Conservation (phyloP, 2,113 vertebrate genomes). For the Cariama cristata region DNA sequence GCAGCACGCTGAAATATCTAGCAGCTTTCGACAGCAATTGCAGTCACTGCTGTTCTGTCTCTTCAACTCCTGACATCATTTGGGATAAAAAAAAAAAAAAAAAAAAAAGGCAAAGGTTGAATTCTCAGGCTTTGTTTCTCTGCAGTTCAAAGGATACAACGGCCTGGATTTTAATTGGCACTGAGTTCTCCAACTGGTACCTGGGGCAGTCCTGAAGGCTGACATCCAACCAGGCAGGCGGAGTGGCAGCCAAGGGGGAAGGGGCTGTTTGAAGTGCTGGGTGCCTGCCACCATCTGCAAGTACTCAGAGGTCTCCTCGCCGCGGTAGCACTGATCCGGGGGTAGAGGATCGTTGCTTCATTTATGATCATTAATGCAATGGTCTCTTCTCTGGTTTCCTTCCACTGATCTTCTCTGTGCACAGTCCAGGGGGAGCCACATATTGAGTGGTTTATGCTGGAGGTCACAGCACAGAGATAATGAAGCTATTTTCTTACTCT, state of each 20-base stretch:
- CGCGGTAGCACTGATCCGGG: background rate
- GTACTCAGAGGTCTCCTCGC: background rate
- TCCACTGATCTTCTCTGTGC: background rate
- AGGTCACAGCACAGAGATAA: background rate
- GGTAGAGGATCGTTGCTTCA: background rate
- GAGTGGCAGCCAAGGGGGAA: background rate
- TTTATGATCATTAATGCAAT: conserved; percentile 17
- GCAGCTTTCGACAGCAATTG: background rate
- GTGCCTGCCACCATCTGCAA: conserved; percentile 11
- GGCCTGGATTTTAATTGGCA: conserved; percentile 46
- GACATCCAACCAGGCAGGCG: background rate
- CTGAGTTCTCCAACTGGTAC: background rate
- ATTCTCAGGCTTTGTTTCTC: background rate
- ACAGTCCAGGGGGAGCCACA: background rate
- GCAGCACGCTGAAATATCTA: background rate
- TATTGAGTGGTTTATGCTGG: background rate
- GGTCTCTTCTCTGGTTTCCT: background rate
- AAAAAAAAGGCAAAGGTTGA: background rate
- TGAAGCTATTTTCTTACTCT: background rate
- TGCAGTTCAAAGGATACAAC: conserved; percentile 12
- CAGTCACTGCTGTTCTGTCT: background rate
- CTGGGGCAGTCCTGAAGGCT: background rate
- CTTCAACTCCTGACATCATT: conserved; percentile 3
- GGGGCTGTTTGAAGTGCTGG: background rate
- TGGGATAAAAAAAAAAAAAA: accelerated